phyloP scores from a whole-genome alignment of 2,797 vertebrate genomes.

The Telmatherina bonti region DNA sequence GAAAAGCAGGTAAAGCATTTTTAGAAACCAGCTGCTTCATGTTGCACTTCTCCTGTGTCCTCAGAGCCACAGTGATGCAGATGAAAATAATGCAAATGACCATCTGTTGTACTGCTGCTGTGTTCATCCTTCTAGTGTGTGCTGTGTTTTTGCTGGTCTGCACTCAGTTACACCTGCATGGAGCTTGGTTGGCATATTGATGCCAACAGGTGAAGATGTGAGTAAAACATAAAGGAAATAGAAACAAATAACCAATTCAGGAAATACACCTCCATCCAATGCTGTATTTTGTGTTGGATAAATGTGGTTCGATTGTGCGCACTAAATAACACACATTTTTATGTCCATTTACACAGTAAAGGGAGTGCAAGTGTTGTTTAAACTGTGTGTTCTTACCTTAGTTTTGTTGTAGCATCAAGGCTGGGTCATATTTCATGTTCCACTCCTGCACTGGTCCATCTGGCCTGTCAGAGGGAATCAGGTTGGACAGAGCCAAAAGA shows the following conservation, averaged over 20 bases:
- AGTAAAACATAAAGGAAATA: constrained; percentile 6
- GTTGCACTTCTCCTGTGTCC: constrained; percentile 10
- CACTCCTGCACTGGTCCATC: constrained; percentile 25
- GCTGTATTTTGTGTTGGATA: not conserved
- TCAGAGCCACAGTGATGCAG: constrained; percentile 8
- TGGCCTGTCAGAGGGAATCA: constrained; percentile 65
- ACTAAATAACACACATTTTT: not conserved
- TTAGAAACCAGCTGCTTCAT: not conserved
- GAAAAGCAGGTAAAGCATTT: not conserved
- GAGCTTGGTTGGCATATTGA: constrained; percentile 33
- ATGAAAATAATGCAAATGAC: constrained; percentile 59
- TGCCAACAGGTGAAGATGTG: constrained; percentile 38
- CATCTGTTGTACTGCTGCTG: constrained; percentile 41
- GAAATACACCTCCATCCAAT: not conserved
- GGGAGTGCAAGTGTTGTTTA: not conserved
- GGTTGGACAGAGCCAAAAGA: constrained; percentile 44
- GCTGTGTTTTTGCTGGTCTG: constrained; percentile 14
- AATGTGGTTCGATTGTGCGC: not conserved
- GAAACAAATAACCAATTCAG: not conserved
- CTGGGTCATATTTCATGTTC: constrained; percentile 36
- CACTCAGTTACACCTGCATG: constrained; percentile 32
- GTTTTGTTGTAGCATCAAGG: not conserved
- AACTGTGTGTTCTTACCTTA: not conserved
- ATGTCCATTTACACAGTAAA: not conserved
- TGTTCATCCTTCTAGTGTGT: constrained; percentile 22